Evolutionary conservation across 2,113 vertebrate genomes (phyloP).

Genomic region (Tricholaema leucomelas): DNA sequence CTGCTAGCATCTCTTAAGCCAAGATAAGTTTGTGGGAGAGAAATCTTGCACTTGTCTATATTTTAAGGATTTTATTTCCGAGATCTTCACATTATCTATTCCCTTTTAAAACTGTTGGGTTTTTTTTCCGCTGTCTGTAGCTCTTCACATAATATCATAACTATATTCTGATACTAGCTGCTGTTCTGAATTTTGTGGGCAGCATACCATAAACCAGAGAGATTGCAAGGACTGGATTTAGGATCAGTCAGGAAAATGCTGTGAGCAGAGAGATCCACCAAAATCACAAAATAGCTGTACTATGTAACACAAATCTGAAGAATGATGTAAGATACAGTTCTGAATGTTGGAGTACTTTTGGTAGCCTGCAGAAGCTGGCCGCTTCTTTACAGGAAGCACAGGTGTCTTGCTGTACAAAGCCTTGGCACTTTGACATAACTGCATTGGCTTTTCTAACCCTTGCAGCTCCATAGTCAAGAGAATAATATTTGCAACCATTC

Average conservation of each 20-base stretch:
- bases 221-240: not conserved
- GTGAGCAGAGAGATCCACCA: not conserved
- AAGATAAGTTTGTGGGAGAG: conserved; percentile 11
- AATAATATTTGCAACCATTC: not conserved
- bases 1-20: conserved; percentile 76
- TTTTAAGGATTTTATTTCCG: not conserved
- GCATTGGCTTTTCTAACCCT: not conserved
- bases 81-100: not conserved
- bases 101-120: not conserved
- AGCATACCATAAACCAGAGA: not conserved
- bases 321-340: not conserved
- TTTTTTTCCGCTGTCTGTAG: not conserved
- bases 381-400: not conserved
- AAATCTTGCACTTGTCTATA: not conserved
- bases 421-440: not conserved
- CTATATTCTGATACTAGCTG: not conserved
- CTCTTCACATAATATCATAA: not conserved
- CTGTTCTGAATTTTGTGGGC: not conserved
- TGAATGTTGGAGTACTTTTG: not conserved
- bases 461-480: not conserved
- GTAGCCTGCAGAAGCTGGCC: not conserved
- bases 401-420: not conserved
- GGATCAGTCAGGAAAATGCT: not conserved
- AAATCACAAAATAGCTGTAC: not conserved
- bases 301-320: not conserved